Conservation (phyloP, 23 tunicate species). For the Corella eumyota region DNA sequence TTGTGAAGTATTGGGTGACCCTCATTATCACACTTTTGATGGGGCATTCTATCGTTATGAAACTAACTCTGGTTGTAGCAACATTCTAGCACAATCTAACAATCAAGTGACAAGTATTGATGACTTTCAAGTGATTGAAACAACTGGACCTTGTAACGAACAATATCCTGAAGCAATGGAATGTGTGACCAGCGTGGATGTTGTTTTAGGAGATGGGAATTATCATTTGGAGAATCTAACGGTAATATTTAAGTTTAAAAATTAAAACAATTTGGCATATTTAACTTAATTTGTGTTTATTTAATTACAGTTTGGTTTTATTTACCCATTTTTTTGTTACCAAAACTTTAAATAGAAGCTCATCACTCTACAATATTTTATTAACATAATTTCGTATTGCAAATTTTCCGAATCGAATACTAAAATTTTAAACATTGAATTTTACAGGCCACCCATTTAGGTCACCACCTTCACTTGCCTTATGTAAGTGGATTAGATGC, state of each 20-base stretch:
- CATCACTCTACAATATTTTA: no score
- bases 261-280: no score
- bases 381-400: no score
- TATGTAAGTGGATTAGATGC: constrained; percentile 4
- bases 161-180: constrained; percentile 8
- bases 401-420: no score
- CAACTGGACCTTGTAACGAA: constrained; percentile 13
- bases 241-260: constrained; percentile 3
- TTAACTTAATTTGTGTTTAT: no score
- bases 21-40: constrained; percentile 45
- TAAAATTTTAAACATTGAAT: no score
- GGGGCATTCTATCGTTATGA: constrained; percentile 19
- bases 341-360: no score
- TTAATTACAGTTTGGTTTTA: no score
- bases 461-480: constrained; percentile 7
- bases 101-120: background rate
- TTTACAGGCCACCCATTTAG: constrained; percentile 18
- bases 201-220: constrained; percentile 3
- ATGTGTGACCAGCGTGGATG: constrained; percentile 12
- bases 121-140: constrained; percentile 1
- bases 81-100: constrained; percentile 11
- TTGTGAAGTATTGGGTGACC: constrained; percentile 23
- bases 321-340: no score
- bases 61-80: constrained; percentile 4
- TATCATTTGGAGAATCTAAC: constrained; percentile 12